Percentiles rank a stretch among this genome's conserved stretches.
Evolutionary conservation across 2,797 vertebrate species (phyloP).

Genomic region (Cyclopterus lumpus): DNA sequence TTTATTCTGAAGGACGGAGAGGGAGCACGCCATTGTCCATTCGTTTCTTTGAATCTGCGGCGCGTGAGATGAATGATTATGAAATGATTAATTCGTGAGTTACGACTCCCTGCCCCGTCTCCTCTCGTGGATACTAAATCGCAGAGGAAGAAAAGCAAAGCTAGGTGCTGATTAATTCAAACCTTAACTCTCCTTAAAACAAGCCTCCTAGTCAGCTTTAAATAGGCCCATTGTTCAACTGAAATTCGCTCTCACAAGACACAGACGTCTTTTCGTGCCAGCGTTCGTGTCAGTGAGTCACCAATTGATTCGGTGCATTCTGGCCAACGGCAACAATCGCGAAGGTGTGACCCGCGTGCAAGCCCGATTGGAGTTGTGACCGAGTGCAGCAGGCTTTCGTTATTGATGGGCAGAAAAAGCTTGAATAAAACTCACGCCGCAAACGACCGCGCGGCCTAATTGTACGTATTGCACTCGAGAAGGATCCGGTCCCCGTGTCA

Average conservation of each 20-base stretch:
- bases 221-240: constrained; percentile 74
- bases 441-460: not conserved
- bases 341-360: not conserved
- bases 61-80: constrained; percentile 56
- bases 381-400: not conserved
- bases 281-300: constrained; percentile 47
- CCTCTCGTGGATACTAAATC: constrained; percentile 63
- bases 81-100: constrained; percentile 66
- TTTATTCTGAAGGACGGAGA: constrained; percentile 25
- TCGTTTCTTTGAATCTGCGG: constrained; percentile 4
- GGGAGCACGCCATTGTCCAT: constrained; percentile 20
- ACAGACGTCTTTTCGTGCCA: constrained; percentile 37
- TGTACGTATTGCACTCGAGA: not conserved
- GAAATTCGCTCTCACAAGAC: constrained; percentile 50
- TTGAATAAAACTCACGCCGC: not conserved
- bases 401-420: not conserved
- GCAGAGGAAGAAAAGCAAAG: constrained; percentile 68
- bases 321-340: constrained; percentile 37
- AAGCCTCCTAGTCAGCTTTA: constrained; percentile 73
- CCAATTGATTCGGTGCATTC: constrained; percentile 60
- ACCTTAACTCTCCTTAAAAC: constrained; percentile 72
- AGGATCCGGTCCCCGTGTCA: constrained; percentile 25
- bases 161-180: constrained; percentile 75
- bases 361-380: not conserved
- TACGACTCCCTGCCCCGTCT: constrained; percentile 53